Evolutionary conservation across 2,888 invertebrate species (phyloP).

Genomic region (Leptura quadrifasciata): DNA sequence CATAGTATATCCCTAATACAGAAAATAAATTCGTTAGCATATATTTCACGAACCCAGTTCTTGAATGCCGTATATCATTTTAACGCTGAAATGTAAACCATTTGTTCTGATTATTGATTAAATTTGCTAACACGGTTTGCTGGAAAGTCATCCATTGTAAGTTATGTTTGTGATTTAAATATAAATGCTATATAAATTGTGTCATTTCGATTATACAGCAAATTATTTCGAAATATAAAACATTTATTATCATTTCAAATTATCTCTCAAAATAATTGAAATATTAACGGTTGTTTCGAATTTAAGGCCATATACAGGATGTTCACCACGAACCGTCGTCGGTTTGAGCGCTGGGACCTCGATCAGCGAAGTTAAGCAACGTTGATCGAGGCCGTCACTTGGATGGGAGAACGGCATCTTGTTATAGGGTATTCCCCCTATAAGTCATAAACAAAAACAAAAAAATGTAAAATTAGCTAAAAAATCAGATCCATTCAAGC

Average conservation of each 20-base stretch:
- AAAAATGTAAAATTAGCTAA: too few species aligned
- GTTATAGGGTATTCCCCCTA: too few species aligned
- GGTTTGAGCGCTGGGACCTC: too few species aligned
- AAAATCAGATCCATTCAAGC: too few species aligned
- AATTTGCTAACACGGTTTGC: background rate
- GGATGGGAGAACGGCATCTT: too few species aligned
- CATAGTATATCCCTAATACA: background rate
- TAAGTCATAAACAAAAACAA: too few species aligned
- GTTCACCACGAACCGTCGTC: too few species aligned
- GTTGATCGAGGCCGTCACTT: too few species aligned
- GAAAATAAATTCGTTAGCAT: background rate
- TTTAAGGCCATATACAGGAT: too few species aligned
- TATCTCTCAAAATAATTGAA: too few species aligned
- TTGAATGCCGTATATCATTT: constrained; percentile 1
- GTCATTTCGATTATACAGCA: background rate
- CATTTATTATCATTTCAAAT: background rate
- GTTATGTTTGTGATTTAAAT: background rate
- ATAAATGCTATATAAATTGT: background rate
- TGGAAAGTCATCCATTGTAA: background rate
- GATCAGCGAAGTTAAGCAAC: too few species aligned
- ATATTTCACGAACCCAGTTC: background rate
- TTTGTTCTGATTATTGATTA: background rate
- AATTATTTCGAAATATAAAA: background rate
- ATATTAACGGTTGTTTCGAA: too few species aligned
- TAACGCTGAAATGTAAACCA: background rate